Evolutionary conservation across 2,797 vertebrate genomes (phyloP).

Genomic region (Fistularia tabacaria): DNA sequence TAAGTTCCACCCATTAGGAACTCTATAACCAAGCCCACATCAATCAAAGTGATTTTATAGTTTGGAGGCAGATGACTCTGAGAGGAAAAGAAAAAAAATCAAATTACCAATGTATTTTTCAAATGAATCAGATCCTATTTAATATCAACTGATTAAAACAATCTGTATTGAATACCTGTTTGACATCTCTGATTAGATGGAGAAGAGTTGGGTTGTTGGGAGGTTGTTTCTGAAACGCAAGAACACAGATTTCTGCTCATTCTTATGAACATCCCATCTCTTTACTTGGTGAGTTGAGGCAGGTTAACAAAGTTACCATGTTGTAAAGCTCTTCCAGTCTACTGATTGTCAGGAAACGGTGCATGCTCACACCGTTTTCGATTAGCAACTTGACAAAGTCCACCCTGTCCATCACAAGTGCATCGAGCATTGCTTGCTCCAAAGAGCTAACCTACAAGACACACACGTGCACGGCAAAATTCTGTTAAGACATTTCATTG

Average conservation of each 20-base stretch:
- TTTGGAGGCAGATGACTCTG: constrained; percentile 96
- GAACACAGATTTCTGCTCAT: constrained; percentile 1
- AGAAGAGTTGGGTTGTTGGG: constrained; percentile 93
- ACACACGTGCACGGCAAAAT: constrained; percentile 29
- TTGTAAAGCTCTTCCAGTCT: constrained; percentile 98
- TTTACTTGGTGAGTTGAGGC: neutral
- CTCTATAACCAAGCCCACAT: constrained; percentile 95
- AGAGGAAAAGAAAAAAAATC: constrained; percentile 8
- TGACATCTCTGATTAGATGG: constrained; percentile 94
- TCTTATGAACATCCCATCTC: neutral
- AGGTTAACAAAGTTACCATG: constrained; percentile 73
- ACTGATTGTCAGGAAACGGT: constrained; percentile 95
- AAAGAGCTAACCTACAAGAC: constrained; percentile 87
- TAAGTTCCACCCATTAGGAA: constrained; percentile 98
- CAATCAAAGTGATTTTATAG: constrained; percentile 97
- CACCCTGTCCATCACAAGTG: constrained; percentile 97
- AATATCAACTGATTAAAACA: neutral
- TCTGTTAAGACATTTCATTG: constrained; percentile 7
- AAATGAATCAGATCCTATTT: neutral
- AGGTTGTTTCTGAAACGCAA: constrained; percentile 85
- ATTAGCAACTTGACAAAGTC: constrained; percentile 98
- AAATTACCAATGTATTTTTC: neutral
- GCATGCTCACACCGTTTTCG: constrained; percentile 99
- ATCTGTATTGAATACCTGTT: constrained; percentile 82
- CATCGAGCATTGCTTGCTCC: constrained; percentile 98